Evolutionary conservation across 2,797 vertebrate species (phyloP).

Genomic region (Heterohyrax brucei): DNA sequence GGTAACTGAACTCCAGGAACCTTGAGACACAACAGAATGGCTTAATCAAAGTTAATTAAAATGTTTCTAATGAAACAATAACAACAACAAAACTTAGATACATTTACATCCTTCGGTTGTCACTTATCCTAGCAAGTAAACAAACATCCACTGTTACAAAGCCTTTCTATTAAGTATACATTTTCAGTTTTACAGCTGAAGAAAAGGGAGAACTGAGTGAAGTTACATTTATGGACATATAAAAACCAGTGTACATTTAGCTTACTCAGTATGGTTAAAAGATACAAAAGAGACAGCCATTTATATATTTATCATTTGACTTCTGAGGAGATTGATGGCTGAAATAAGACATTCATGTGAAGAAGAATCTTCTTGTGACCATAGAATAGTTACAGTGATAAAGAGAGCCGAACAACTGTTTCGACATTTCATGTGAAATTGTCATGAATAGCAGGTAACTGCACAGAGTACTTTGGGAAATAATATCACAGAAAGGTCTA

Average conservation of each 20-base stretch:
- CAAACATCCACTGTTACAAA: constrained; percentile 33
- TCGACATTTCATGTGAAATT: constrained; percentile 63
- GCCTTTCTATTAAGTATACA: background rate
- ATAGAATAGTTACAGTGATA: background rate
- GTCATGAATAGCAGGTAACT: constrained; percentile 16
- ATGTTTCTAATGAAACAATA: constrained; percentile 2
- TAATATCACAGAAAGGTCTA: constrained; percentile 4
- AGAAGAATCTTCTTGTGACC: constrained; percentile 1
- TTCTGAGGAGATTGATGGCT: background rate
- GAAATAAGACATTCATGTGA: constrained; percentile 24
- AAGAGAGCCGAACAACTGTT: background rate
- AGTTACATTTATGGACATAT: constrained; percentile 18
- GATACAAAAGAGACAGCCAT: background rate
- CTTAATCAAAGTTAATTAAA: constrained; percentile 62
- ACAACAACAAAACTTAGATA: background rate
- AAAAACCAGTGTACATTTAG: background rate
- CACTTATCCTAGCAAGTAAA: constrained; percentile 4
- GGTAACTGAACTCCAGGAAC: background rate
- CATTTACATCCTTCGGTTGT: background rate
- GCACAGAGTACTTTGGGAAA: background rate
- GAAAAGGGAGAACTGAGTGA: background rate
- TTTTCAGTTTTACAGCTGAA: background rate
- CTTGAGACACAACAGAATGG: background rate
- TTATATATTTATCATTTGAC: constrained; percentile 32
- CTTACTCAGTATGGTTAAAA: background rate